Base-by-base conservation (phyloP, 2,888 invertebrate genomes). In the Stenodema calcarata region DNA sequence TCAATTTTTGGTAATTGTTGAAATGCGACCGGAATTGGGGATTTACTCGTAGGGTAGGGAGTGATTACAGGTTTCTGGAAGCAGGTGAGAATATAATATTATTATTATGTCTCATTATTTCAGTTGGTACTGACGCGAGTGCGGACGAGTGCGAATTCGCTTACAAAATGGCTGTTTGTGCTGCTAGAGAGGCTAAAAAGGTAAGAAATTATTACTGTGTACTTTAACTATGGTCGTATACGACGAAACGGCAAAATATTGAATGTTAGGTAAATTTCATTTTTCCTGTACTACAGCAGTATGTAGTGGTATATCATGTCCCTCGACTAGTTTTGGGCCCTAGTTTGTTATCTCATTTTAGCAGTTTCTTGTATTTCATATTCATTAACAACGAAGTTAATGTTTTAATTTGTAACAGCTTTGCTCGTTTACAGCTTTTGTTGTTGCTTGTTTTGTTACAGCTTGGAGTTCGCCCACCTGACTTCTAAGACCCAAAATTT, bases 61-160 rank as follows among this genome's bases (percentile, higher is more conserved):
- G 7, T 35, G 2, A 35, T 14, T n/a, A 50, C 6, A 16, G 12
- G 50, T 14, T 50, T 4, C 1, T 12, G 12, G 12, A 47, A 16
- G 47, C 12, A 47, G 2, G 47, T 47, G 14, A 16, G 16, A 50
- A 16, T 50, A 1, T 0, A n/a, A 4, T 1, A 1, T n/a, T 6
- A 16, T 1, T 0, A 1, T n/a, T 16, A 16, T 50, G 14, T 50
- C n/a, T n/a, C 16, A 16, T 41, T 44, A 35, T 73, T 54, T 18
- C 7, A 82, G 75, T 82, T 62, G 87, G 86, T 27, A 83, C 83
- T 35, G 80, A 88, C 16, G 87, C 80, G 6, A 76, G 83, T 27
- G n/a, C 69, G n/a, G 86, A 88, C 30, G 82, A 87, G 30, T 88
- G 88, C 54, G 88, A 88, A 70, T 88, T 82, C 54, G 88, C 88